Conservation (phyloP, 2,797 vertebrate genomes). For the Poecilia wingei region DNA sequence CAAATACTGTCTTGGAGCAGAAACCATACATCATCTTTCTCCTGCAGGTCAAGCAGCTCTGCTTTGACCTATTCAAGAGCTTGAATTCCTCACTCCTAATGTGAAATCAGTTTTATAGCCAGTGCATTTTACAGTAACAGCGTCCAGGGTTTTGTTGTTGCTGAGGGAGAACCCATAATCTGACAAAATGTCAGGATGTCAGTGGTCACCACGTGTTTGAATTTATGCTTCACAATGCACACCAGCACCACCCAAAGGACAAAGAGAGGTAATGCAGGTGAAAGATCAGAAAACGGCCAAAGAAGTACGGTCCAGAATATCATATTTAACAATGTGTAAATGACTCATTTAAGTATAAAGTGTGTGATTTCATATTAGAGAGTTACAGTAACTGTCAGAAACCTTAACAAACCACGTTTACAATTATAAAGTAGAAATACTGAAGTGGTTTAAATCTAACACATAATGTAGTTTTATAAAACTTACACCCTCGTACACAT, state of each 20-base stretch:
- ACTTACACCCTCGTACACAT: conserved; percentile 11
- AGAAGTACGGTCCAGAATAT: not conserved
- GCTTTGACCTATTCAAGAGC: conserved; percentile 27
- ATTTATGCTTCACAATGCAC: not conserved
- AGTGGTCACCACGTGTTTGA: not conserved
- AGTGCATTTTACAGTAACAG: too few species aligned
- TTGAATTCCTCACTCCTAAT: not conserved
- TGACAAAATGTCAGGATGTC: not conserved
- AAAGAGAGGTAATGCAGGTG: not conserved
- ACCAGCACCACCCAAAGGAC: not conserved
- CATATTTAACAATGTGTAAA: conserved; percentile 19
- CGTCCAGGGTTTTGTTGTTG: too few species aligned
- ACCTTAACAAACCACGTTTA: not conserved
- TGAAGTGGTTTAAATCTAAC: not conserved
- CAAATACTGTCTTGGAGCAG: conserved; percentile 73
- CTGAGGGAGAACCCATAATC: not conserved
- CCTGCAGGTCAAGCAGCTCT: conserved; percentile 62
- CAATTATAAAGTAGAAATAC: conserved; percentile 15
- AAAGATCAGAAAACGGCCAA: not conserved
- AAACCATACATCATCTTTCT: conserved; percentile 46
- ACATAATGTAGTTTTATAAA: not conserved
- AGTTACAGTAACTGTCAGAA: not conserved
- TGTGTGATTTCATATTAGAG: conserved; percentile 21
- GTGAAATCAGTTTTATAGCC: not conserved
- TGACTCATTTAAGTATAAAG: conserved; percentile 11